Conservation (phyloP, 2,888 invertebrate species). For the Sericinus montela region DNA sequence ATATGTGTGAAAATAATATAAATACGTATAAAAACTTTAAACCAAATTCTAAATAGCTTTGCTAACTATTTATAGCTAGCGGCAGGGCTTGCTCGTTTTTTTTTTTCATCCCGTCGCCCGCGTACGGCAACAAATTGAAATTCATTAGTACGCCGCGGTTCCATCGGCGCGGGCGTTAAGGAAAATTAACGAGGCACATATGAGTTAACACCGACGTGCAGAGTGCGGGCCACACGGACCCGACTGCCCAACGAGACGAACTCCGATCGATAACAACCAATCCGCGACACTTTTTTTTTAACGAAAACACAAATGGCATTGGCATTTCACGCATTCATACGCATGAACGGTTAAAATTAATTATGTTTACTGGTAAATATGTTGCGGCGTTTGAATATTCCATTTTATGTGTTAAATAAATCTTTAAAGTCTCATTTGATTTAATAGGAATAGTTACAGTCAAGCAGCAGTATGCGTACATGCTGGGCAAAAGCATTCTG, state of each 20-base stretch:
- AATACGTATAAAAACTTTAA: constrained; percentile 8
- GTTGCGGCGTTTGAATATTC: no score
- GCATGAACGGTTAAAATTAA: background rate
- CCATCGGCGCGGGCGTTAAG: constrained; percentile 63
- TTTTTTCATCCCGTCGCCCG: constrained; percentile 42
- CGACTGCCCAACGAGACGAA: constrained; percentile 31
- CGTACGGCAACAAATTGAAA: constrained; percentile 68
- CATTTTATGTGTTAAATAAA: no score
- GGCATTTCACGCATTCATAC: constrained; percentile 6
- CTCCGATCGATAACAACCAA: constrained; percentile 33
- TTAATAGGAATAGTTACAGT: no score
- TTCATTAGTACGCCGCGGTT: constrained; percentile 65
- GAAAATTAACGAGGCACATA: constrained; percentile 72
- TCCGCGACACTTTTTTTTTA: constrained; percentile 31
- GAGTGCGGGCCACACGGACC: constrained; percentile 15
- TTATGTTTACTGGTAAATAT: background rate
- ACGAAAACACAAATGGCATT: constrained; percentile 1
- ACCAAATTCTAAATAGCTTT: constrained; percentile 29
- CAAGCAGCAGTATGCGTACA: no score
- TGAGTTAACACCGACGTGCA: constrained; percentile 63
- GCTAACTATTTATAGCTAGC: constrained; percentile 12
- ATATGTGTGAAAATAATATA: no score
- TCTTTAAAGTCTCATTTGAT: no score
- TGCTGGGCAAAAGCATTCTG: no score
- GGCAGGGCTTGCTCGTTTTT: constrained; percentile 30